Percentiles rank a stretch among this genome's conserved stretches.
These are phyloP conservation scores for Phalacrocorax aristotelis DNA, from an alignment of 2,113 vertebrate genomes.

Conservation along the genomic window DNA sequence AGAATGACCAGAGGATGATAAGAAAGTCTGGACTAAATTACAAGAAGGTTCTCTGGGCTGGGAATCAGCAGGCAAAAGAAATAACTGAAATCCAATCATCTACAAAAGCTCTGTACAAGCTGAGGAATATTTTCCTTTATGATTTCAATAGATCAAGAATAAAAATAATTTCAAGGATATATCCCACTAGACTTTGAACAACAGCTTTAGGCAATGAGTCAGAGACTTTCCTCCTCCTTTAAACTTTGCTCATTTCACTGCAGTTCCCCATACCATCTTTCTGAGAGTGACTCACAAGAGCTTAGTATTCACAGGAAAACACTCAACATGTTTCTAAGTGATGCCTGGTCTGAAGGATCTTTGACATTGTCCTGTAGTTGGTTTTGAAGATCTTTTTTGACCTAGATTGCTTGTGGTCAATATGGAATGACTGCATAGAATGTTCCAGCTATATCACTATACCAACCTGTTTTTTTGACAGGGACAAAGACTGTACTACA, in stretches of 20 bases:
- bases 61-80: neutral
- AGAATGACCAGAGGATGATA: neutral
- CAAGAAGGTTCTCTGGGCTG: neutral
- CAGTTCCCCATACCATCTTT: neutral
- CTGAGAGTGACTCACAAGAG: neutral
- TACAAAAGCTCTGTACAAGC: neutral
- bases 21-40: neutral
- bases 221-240: neutral
- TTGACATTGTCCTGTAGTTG: neutral
- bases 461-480: neutral
- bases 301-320: neutral
- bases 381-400: neutral
- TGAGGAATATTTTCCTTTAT: neutral
- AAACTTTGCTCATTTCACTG: neutral
- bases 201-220: neutral
- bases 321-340: neutral
- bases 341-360: neutral
- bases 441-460: neutral
- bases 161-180: neutral
- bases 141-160: neutral
- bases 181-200: neutral
- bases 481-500: neutral
- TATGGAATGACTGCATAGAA: neutral
- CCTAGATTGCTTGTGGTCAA: neutral
- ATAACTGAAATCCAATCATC: neutral